Base-by-base conservation (phyloP, 2,888 invertebrate species). In the Melanostoma mellinum region DNA sequence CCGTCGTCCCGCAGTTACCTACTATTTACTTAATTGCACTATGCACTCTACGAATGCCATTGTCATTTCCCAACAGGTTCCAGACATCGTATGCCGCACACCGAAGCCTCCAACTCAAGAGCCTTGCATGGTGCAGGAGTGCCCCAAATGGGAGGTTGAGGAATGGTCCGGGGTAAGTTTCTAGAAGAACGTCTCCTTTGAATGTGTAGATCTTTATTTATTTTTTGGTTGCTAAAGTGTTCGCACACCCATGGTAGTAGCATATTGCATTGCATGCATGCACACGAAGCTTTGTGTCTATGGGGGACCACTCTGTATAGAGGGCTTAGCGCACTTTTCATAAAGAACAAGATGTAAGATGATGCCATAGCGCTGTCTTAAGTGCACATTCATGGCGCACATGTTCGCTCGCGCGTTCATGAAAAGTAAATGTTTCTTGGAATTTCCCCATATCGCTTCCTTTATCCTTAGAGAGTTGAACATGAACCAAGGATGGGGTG, bases 151-250 rank as follows among this genome's bases (percentile, higher is more conserved):
- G 98, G 93, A 95, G 85, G 94, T 95, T 53, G 95, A 96, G 35
- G 94, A 95, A 75, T 98, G 98, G 98, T 97, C 97, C 68, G 95
- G 96, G 92, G 98, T 98, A 93, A 95, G 96, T 94, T 88, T 76
- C 61, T 53, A 44, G 35, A 48, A 55, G 20, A 20, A 50, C 55
- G 38, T 73, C 81, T 84, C 55, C 61, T 46, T 40, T 38, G 58
- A 74, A 71, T 78, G 74, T 84, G 76, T 69, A 73, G 73, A 84
- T 84, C 74, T 84, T 71, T 76, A 85, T 77, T 85, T 74, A 75
- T 61, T 72, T 80, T 85, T 85, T 75, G 48, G 78, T 75, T 79
- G 69, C 61, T 67, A 60, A 75, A 79, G 79, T 75, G 67, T 71
- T 76, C 38, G 71, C 71, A 75, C 80, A 81, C 50, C 68, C 58